Conservation (phyloP, 2,797 vertebrate genomes). For the Typhlichthys eigenmanni region DNA sequence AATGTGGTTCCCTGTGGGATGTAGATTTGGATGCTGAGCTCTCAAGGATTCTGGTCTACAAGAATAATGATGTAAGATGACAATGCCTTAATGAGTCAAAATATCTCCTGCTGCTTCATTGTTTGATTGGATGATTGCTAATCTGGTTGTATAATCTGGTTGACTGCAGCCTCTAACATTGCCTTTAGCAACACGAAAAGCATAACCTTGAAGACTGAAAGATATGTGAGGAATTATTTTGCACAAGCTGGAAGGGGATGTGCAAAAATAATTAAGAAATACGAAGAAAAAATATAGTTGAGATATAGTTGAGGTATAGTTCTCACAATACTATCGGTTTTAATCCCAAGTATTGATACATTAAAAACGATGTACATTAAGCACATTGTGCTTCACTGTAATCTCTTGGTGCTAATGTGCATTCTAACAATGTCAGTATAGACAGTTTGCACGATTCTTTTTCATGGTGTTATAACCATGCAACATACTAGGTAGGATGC, state of each 20-base stretch:
- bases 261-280: no score
- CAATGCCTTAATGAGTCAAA: slow-evolving; percentile 60
- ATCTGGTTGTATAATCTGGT: slow-evolving; percentile 75
- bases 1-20: not conserved
- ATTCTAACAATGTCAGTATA: no score
- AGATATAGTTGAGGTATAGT: no score
- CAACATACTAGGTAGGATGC: no score
- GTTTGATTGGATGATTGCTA: slow-evolving; percentile 71
- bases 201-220: not conserved
- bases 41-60: slow-evolving; percentile 67
- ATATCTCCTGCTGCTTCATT: slow-evolving; percentile 67
- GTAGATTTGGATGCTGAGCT: slow-evolving; percentile 39
- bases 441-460: no score
- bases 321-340: no score
- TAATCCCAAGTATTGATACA: no score
- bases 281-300: no score
- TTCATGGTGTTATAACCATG: no score
- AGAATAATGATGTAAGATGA: slow-evolving; percentile 74
- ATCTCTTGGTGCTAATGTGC: no score
- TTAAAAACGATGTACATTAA: no score
- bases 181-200: slow-evolving; percentile 1
- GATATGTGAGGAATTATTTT: not conserved
- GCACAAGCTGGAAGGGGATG: not conserved
- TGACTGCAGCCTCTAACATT: slow-evolving; percentile 64
- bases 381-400: no score